Percentiles rank a stretch among this genome's conserved stretches.
Conservation (phyloP, 1,140 invertebrate genomes). For the Danaus melanippus region DNA sequence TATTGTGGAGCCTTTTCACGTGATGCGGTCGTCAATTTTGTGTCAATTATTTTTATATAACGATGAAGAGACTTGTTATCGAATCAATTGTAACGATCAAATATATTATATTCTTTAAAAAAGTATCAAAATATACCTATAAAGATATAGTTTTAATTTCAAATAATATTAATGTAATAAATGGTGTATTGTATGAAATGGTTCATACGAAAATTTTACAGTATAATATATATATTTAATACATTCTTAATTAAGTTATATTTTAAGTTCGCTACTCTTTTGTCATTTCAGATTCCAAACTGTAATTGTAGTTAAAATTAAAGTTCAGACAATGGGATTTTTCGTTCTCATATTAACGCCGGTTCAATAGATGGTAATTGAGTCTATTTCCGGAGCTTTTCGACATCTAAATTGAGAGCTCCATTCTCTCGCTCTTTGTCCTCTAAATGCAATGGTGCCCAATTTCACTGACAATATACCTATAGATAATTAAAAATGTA, state of each 20-base stretch:
- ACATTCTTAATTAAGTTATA: too few species aligned
- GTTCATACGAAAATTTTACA: too few species aligned
- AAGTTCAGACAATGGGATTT: slow-evolving; percentile 15
- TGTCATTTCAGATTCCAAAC: too few species aligned
- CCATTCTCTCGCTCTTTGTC: slow-evolving; percentile 36
- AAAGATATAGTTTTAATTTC: not conserved
- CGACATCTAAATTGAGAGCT: slow-evolving; percentile 38
- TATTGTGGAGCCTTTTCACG: slow-evolving; percentile 1
- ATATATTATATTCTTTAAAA: not conserved
- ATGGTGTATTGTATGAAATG: too few species aligned
- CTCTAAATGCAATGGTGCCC: not conserved
- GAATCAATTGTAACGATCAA: slow-evolving; percentile 3
- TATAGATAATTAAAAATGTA: too few species aligned
- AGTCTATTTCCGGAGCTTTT: slow-evolving; percentile 35
- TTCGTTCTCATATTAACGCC: slow-evolving; percentile 27
- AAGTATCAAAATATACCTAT: slow-evolving; percentile 1
- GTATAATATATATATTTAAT: too few species aligned
- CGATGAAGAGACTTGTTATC: slow-evolving; percentile 2
- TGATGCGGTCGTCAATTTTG: too few species aligned
- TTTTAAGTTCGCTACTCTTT: too few species aligned
- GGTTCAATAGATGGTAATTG: slow-evolving; percentile 40
- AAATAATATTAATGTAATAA: too few species aligned
- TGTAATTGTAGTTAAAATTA: not conserved
- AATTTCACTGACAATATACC: too few species aligned
- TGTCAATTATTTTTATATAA: not conserved